These are phyloP conservation scores for Thripadectes ignobilis DNA, from an alignment of 2,797 vertebrate genomes.

Conservation along the genomic window DNA sequence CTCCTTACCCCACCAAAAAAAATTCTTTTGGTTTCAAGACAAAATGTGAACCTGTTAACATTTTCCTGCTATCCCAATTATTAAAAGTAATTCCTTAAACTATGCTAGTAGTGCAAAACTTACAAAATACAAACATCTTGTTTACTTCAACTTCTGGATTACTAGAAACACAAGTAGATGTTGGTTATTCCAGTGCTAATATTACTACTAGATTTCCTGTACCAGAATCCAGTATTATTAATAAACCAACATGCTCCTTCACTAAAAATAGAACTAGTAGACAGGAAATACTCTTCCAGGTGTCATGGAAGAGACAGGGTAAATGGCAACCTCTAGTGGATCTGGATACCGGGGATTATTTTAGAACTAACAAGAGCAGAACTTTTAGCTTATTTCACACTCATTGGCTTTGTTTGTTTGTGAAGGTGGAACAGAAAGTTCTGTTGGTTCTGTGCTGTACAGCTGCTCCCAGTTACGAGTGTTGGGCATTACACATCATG, in stretches of 20 bases:
- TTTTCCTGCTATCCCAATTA: neutral
- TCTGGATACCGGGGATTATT: neutral
- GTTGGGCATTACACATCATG: neutral
- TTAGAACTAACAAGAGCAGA: neutral
- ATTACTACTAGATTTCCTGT: neutral
- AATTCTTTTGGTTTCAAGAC: neutral
- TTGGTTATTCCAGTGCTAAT: neutral
- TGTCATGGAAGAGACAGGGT: neutral
- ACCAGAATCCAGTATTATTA: neutral
- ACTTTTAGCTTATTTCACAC: neutral
- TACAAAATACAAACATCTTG: neutral
- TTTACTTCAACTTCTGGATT: neutral
- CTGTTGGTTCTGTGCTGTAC: neutral
- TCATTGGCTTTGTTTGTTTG: neutral
- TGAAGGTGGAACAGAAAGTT: neutral
- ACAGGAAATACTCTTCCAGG: neutral
- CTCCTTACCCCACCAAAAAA: neutral
- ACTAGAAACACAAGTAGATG: neutral
- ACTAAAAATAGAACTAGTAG: neutral
- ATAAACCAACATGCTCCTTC: neutral
- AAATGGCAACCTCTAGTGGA: neutral
- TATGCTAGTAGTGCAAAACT: neutral
- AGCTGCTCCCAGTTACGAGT: neutral
- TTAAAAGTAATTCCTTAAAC: neutral
- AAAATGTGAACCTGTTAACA: neutral